phyloP scores from a whole-genome alignment of 2,797 vertebrate genomes.

The Falco novaeseelandiae region DNA sequence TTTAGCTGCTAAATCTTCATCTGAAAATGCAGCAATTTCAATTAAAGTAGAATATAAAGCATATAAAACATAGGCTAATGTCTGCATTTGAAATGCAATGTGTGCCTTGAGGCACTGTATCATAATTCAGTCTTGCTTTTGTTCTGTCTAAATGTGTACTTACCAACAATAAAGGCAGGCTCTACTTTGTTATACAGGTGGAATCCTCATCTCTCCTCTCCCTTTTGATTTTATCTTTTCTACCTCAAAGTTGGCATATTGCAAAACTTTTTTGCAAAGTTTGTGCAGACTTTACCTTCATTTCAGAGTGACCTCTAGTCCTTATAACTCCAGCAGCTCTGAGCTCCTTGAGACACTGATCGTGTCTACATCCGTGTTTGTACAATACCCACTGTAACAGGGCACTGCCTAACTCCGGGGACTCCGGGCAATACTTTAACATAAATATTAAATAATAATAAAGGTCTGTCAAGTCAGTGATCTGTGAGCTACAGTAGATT shows the following conservation, averaged over 20 bases:
- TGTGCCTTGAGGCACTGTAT: not conserved
- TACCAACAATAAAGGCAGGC: not conserved
- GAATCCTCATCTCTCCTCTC: not conserved
- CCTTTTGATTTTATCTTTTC: not conserved
- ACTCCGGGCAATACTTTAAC: conserved; percentile 33
- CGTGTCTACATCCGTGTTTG: conserved; percentile 21
- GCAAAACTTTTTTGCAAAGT: conserved; percentile 29
- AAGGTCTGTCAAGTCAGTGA: conserved; percentile 58
- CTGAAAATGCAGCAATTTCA: conserved; percentile 2
- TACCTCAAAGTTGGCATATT: not conserved
- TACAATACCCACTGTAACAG: conserved; percentile 21
- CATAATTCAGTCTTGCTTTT: not conserved
- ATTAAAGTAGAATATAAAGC: conserved; percentile 15
- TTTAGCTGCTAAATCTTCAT: not conserved
- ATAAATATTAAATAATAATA: conserved; percentile 65
- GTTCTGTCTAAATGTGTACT: not conserved
- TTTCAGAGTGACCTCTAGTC: not conserved
- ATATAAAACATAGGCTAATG: conserved; percentile 4
- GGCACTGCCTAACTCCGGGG: conserved; percentile 13
- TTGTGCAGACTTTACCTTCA: not conserved
- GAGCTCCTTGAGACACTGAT: not conserved
- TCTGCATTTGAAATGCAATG: conserved; percentile 2
- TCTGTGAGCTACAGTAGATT: conserved; percentile 38
- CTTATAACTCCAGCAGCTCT: not conserved
- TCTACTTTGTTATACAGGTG: not conserved